Percentiles rank a stretch among this genome's conserved stretches.
These are phyloP conservation scores for Datnioides undecimradiatus DNA, from an alignment of 2,113 vertebrate genomes.

Conservation along the genomic window DNA sequence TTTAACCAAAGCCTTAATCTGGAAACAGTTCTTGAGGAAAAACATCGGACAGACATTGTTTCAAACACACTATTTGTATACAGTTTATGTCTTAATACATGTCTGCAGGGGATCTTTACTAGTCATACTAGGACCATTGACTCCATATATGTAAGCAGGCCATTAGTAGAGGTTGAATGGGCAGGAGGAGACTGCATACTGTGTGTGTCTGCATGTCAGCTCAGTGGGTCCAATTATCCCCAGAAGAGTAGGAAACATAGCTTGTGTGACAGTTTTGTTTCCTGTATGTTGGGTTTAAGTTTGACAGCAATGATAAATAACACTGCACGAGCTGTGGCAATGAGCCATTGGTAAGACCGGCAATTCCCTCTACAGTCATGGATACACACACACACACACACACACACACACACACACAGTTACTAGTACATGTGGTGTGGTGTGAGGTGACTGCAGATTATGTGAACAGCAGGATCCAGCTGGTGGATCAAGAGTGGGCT, in stretches of 20 bases:
- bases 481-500: no score
- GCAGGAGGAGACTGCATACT: background rate
- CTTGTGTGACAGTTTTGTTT: conserved; percentile 13
- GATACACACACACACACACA: background rate
- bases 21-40: no score
- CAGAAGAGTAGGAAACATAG: background rate
- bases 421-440: no score
- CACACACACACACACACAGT: background rate
- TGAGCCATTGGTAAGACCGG: background rate
- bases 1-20: background rate
- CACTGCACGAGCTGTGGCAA: background rate
- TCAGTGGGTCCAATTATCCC: background rate
- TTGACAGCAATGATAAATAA: conserved; percentile 30
- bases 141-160: background rate
- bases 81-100: no score
- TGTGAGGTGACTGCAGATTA: no score
- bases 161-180: conserved; percentile 12
- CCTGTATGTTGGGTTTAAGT: conserved; percentile 3
- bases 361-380: background rate
- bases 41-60: no score
- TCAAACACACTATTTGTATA: no score
- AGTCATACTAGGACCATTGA: conserved; percentile 21
- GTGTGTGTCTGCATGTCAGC: background rate
- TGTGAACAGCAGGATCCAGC: no score
- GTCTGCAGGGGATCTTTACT: no score